Evolutionary conservation across 2,797 vertebrate genomes (phyloP).

Genomic region (Bradypodion pumilum): DNA sequence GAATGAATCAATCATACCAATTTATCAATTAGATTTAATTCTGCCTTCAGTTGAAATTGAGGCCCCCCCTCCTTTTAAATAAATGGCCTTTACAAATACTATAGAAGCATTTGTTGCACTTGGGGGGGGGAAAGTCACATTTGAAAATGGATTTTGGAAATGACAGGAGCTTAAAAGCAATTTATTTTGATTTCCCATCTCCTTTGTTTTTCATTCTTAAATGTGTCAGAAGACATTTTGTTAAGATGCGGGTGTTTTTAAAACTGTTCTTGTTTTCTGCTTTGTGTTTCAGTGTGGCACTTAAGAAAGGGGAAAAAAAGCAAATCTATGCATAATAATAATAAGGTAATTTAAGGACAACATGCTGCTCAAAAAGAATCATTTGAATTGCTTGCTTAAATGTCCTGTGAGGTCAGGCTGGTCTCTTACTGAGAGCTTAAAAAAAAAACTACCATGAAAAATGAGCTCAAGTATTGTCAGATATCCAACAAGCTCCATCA

Average conservation of each 20-base stretch:
- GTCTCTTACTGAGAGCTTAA: background rate
- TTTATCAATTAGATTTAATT: constrained; percentile 5
- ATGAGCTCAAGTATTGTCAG: background rate
- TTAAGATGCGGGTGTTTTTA: background rate
- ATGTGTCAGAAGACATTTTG: background rate
- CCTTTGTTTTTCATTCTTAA: background rate
- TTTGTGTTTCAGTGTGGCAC: background rate
- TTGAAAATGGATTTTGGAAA: background rate
- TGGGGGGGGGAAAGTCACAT: background rate
- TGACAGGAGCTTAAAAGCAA: background rate
- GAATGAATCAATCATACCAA: constrained; percentile 1
- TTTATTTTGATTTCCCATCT: background rate
- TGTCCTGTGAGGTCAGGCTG: background rate
- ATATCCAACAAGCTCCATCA: background rate
- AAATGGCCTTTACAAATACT: constrained; percentile 2
- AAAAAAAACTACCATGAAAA: background rate
- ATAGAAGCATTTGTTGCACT: background rate
- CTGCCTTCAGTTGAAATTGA: background rate
- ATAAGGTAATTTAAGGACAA: background rate
- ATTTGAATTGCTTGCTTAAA: background rate
- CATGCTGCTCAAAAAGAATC: background rate
- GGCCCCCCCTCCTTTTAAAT: background rate
- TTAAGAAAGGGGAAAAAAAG: background rate
- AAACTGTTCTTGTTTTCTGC: background rate
- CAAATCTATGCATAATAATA: background rate